Base-by-base conservation (phyloP, 2,113 vertebrate genomes). In the Semicossyphus pulcher region DNA sequence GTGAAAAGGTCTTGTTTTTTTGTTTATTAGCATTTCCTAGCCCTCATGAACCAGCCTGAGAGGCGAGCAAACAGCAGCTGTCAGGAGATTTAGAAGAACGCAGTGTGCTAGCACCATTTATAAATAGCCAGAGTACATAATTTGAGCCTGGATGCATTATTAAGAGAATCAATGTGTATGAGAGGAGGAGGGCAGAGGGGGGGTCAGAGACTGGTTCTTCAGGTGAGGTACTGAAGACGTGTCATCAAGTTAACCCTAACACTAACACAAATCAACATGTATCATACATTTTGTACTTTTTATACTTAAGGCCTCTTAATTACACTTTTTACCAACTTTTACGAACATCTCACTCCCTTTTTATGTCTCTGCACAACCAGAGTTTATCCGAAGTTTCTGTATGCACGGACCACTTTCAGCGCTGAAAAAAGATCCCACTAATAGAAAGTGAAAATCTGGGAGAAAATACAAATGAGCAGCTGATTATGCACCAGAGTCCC, bases 401-500 rank as follows among this genome's bases (percentile, higher is more conserved):
- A 16, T 41, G 15, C 39, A 41, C 5, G 14, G 15, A 16, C 2
- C 10, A 41, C 41, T 44, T 18, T 44, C 12, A 58, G 18, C 1
- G 15, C 16, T 45, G 41, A 74, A 56, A 26, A 57, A 58, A 32
- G 31, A 72, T 48, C 41, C 37, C 52, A 44, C 31, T 49, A 59
- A 61, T 2, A 63, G 51, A 72, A 45, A 56, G 20, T 16, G 31
- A 53, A 75, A 76, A 52, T 0, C 14, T 2, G 34, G 18, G 2
- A 0, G 0, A 1, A 63, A 72, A 72, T 47, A 83, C 39, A 78
- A 83, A 89, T 72, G 59, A 81, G 72, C 67, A 49, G 48, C 82
- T 77, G 69, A 84, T 85, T 80, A 84, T 87, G 69, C 72, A 77
- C 51, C 74, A 76, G 37, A 83, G 34, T 58, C 23, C 18, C 20